These are phyloP conservation scores for Sebastes miniatus DNA, from an alignment of 2,797 vertebrate genomes.

Conservation along the genomic window DNA sequence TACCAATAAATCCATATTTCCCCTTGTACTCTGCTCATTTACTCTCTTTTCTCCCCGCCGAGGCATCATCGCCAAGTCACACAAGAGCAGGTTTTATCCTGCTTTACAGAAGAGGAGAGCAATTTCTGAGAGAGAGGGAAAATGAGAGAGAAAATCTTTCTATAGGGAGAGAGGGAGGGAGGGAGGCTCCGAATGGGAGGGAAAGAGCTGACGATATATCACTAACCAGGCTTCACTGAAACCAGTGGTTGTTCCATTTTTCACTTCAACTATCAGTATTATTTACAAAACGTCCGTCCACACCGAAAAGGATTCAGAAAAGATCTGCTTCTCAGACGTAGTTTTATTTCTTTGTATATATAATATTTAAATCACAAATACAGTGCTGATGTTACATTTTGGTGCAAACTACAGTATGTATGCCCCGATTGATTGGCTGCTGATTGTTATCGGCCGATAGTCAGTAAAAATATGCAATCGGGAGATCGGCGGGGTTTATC, in stretches of 20 bases:
- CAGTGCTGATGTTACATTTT: background rate
- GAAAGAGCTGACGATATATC: slow-evolving; percentile 18
- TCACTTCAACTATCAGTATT: slow-evolving; percentile 27
- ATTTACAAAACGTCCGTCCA: slow-evolving; percentile 7
- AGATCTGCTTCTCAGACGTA: background rate
- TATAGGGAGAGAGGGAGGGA: background rate
- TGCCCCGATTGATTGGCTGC: too few relatives aligned
- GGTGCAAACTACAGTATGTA: background rate
- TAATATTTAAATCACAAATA: slow-evolving; percentile 2
- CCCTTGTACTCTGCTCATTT: slow-evolving; percentile 57
- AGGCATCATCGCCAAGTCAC: slow-evolving; percentile 47
- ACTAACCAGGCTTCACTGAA: slow-evolving; percentile 23
- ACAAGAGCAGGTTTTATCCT: slow-evolving; percentile 54
- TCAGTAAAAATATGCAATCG: too few relatives aligned
- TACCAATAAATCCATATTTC: slow-evolving; percentile 73
- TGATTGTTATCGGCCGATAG: too few relatives aligned
- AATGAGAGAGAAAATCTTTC: slow-evolving; percentile 16
- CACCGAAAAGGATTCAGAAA: background rate
- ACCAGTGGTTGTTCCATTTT: slow-evolving; percentile 20
- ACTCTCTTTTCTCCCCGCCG: slow-evolving; percentile 32
- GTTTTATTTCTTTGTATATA: background rate
- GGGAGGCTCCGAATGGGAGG: slow-evolving; percentile 5
- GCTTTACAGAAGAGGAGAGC: slow-evolving; percentile 28
- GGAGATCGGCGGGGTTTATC: too few relatives aligned
- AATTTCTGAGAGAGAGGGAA: slow-evolving; percentile 21